Evolutionary conservation across 1,140 invertebrate genomes (phyloP).

Genomic region (Brevipalpus yothersi): DNA sequence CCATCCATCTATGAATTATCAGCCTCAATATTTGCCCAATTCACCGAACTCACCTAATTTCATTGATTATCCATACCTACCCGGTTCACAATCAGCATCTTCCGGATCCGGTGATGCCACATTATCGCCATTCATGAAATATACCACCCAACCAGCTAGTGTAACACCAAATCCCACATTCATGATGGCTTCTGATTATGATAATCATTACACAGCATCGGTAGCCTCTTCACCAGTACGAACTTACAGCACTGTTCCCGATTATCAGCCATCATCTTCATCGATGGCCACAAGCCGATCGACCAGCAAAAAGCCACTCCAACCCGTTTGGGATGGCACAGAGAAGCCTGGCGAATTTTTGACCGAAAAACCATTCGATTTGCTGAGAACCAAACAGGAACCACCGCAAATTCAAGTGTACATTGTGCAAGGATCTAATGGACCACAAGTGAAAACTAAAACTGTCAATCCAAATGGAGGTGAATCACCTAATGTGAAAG

Average conservation of each 20-base stretch:
- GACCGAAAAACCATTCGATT: background rate
- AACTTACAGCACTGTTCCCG: background rate
- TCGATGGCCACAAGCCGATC: background rate
- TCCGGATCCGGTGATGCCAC: background rate
- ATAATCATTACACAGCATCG: background rate
- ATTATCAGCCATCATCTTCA: background rate
- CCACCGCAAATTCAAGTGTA: slow-evolving; percentile 4
- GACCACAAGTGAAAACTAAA: slow-evolving; percentile 2
- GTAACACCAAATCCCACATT: background rate
- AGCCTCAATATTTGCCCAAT: background rate
- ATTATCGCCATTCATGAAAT: background rate
- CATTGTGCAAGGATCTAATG: slow-evolving; percentile 3
- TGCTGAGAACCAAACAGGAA: slow-evolving; percentile 1
- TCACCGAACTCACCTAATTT: background rate
- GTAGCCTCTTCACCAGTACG: background rate
- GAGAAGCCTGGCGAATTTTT: slow-evolving; percentile 14
- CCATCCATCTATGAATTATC: background rate
- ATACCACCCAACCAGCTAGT: background rate
- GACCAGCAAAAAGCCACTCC: slow-evolving; percentile 3
- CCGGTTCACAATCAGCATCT: background rate
- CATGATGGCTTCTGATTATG: background rate
- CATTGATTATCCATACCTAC: background rate
- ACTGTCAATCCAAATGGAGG: background rate
- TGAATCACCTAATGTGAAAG: background rate
- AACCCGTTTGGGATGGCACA: background rate